Base-by-base conservation (phyloP, 2,797 vertebrate genomes). In the Heliangelus exortis region DNA sequence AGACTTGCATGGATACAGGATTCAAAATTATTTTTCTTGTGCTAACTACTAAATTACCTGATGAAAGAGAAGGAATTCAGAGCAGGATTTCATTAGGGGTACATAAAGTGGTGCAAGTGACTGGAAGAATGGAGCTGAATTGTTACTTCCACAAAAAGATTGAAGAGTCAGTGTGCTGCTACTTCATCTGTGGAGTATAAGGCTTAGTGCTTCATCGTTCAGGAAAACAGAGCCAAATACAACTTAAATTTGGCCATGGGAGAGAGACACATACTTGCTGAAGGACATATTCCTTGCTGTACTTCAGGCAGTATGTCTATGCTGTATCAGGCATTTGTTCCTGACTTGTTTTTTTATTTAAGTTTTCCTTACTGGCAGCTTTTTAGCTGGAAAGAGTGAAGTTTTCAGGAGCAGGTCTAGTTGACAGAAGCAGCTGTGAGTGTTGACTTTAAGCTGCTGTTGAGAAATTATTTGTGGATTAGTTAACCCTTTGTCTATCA, bases 261-360 rank as follows among this genome's bases (percentile, higher is more conserved):
- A 71, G 39, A 73, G 31, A 73, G 34, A 18, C 4, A 2, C 26
- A 2, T 22, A 25, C 13, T 69, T 0, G 0, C 25, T 2, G 3
- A 53, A 19, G 19, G 17, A 3, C 31, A 28, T 82, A 6, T 45
- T 72, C 65, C 31, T 90, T 89, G 18, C 22, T 72, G 0, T 33
- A 3, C 19, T 69, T 5, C 26, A 25, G 4, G 7, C 6, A 22
- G 6, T 20, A 20, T 62, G 22, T 10, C 45, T 55, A 6, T 26
- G 22, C 12, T 61, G 0, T 63, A 47, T 31, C 25, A 51, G 0
- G 53, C 12, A 55, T 39, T 22, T 22, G 34, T 80, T 21, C 39
- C 3, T 0, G 1, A 28, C 31, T 73, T 58, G 10, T 74, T 74
- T 6, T 34, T 31, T 43, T 67, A 39, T 57, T 68, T 68, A 33